A percentile compares a stretch with the other conserved stretches of the same genome.
Conservation (phyloP, 2,113 vertebrate species). For the Junco hyemalis region DNA sequence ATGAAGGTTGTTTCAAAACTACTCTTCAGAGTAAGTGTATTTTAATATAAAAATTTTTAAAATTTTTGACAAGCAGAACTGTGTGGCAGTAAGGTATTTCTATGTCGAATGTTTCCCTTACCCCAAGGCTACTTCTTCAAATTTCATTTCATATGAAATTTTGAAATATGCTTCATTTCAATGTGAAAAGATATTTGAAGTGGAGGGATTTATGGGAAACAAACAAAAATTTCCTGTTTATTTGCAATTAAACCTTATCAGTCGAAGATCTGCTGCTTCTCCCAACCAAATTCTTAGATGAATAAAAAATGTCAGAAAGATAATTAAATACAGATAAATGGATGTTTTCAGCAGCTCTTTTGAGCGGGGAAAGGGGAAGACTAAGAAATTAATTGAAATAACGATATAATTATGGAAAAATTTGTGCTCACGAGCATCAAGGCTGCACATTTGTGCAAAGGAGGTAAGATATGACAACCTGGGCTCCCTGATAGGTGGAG, state of each 20-base stretch:
- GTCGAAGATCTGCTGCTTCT: neutral
- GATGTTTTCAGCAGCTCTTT: neutral
- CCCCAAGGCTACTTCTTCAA: neutral
- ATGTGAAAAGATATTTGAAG: neutral
- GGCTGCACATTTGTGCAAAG: neutral
- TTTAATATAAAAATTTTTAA: neutral
- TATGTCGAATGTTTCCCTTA: neutral
- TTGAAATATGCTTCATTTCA: neutral
- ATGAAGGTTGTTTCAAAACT: neutral
- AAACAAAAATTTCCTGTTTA: neutral
- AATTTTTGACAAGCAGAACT: neutral
- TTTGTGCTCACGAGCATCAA: neutral
- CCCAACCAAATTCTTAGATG: neutral
- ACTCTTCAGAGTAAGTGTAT: neutral
- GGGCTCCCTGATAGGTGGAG: neutral
- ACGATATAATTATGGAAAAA: neutral
- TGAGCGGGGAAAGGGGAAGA: neutral
- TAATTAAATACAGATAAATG: neutral
- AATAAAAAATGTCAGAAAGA: neutral
- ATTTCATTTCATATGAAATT: neutral
- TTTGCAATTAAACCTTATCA: neutral
- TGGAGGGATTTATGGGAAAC: neutral
- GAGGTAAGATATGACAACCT: neutral
- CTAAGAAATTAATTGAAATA: neutral
- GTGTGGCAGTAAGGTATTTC: neutral